These are phyloP conservation scores for Neosilurus mollespiculum DNA, from an alignment of 2,797 vertebrate genomes.

Conservation along the genomic window DNA sequence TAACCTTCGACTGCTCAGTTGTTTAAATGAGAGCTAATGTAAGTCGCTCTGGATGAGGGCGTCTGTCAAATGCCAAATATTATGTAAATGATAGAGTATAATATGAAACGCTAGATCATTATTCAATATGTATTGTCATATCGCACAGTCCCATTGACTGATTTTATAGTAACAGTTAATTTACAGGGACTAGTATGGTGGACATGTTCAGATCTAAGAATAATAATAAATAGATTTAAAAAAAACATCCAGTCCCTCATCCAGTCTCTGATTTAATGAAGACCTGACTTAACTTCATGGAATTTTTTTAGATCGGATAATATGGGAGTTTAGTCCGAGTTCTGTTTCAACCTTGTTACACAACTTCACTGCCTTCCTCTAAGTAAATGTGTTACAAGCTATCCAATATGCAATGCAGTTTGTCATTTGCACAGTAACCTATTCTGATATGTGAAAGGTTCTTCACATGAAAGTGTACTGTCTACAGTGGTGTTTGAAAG, in stretches of 20 bases:
- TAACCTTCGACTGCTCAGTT: too few relatives aligned
- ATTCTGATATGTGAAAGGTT: background rate
- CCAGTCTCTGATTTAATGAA: background rate
- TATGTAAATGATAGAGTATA: too few relatives aligned
- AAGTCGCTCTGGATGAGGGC: too few relatives aligned
- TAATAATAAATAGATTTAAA: background rate
- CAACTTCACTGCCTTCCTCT: background rate
- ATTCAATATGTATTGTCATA: too few relatives aligned
- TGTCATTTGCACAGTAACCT: background rate
- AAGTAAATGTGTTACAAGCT: background rate
- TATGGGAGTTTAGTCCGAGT: background rate
- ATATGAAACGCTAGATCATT: too few relatives aligned
- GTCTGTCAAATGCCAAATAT: too few relatives aligned
- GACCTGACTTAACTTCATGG: background rate
- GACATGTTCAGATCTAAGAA: background rate
- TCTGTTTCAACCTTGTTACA: background rate
- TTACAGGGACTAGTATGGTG: background rate
- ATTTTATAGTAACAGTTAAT: slow-evolving; percentile 2
- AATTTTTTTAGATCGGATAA: background rate
- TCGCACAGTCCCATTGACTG: too few relatives aligned
- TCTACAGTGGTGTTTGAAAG: too few relatives aligned
- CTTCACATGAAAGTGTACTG: background rate
- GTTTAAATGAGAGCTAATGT: too few relatives aligned
- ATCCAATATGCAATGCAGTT: too few relatives aligned
- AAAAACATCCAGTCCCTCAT: background rate